These are phyloP conservation scores for Erebia aethiops DNA, from an alignment of 2,888 invertebrate genomes.

Conservation along the genomic window DNA sequence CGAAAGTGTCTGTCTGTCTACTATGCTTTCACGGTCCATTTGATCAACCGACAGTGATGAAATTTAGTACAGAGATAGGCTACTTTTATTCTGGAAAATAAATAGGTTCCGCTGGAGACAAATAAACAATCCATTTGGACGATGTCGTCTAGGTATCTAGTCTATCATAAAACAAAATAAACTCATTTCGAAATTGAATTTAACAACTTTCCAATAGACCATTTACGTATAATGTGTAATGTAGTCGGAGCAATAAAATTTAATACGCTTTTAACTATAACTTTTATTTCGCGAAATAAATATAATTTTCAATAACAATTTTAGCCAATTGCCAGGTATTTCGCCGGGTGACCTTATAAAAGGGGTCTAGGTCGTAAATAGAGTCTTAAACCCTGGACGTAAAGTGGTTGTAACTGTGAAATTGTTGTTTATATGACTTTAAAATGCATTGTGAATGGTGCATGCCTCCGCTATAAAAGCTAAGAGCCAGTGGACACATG, in stretches of 20 bases:
- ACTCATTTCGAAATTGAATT: neutral
- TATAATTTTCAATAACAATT: slow-evolving; percentile 30
- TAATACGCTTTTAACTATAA: slow-evolving; percentile 21
- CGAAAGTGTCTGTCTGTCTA: no score
- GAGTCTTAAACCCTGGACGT: slow-evolving; percentile 10
- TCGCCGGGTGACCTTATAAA: slow-evolving; percentile 29
- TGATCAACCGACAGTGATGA: no score
- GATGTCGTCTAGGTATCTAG: no score
- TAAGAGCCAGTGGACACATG: neutral
- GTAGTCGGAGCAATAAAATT: slow-evolving; percentile 18
- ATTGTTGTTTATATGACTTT: slow-evolving; percentile 13
- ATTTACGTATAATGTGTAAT: neutral
- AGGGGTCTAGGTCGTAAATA: slow-evolving; percentile 20
- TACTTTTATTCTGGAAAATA: no score
- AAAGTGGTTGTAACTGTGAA: slow-evolving; percentile 20
- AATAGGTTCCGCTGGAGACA: no score
- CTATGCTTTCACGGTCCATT: no score
- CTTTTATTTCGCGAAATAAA: slow-evolving; percentile 19
- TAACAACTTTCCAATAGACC: neutral
- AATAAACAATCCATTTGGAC: no score
- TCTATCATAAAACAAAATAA: neutral
- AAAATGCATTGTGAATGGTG: slow-evolving; percentile 21
- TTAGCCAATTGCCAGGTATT: slow-evolving; percentile 17
- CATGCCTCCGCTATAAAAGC: neutral
- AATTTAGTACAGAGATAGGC: no score